Base-by-base conservation (phyloP, 2,113 vertebrate species). In the Nematolebias whitei region DNA sequence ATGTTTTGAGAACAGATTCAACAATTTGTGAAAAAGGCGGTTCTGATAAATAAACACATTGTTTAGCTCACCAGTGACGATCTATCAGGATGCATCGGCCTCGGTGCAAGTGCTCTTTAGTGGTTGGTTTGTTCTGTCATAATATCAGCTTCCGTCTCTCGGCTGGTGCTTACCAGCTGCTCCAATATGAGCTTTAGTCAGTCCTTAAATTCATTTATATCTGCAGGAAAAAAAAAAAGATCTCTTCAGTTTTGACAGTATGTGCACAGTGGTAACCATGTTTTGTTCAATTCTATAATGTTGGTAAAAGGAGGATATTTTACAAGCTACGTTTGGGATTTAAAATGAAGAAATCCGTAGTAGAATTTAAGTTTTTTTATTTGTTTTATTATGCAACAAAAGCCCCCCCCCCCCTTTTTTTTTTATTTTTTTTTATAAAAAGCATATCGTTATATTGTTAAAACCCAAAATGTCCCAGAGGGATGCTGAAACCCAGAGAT, bases 81-180 rank as follows among this genome's bases (percentile, higher is more conserved):
- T 72, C 70, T 56, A 72, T 85, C 65, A 62, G 44, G 66, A 66
- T 47, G 63, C 60, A 80, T 82, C 60, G 59, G 66, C 74, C 54
- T 48, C 66, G 58, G 49, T 76, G 68, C 53, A 61, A 71, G 49
- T 59, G 77, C 53, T 83, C 43, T 65, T 65, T 74, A 77, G 58
- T 59, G 50, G 58, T 68, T 60, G 23, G 60, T 74, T 58, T 39
- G 23, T 71, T 50, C 38, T 64, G 63, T 67, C 70, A 61, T 41
- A 52, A 44, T 65, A 56, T 50, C 50, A n/a, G 51, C 49, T 53
- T 63, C 32, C 54, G n/a, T 49, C 50, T 70, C 55, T 23, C 62
- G 35, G 76, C 67, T 74, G 59, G 53, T 44, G 70, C 39, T 62
- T 57, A 29, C 38, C 23, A 50, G 57, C 71, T 55, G 16, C 16